These are phyloP conservation scores for Dusona sp. DNA, from an alignment of 2,888 invertebrate species.

Conservation along the genomic window DNA sequence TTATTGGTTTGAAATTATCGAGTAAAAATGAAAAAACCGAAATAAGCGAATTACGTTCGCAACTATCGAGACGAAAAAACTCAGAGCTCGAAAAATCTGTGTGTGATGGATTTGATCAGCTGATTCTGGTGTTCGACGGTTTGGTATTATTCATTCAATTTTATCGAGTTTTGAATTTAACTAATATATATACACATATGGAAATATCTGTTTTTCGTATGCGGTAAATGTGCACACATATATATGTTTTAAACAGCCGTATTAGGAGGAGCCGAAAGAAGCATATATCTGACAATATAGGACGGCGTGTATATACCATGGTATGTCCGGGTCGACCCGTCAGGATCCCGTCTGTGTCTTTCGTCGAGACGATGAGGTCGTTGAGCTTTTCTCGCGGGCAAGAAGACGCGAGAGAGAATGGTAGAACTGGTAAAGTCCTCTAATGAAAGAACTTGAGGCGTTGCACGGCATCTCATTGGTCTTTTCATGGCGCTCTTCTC, in stretches of 20 bases:
- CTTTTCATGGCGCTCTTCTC: not conserved
- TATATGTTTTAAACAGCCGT: conserved; percentile 41
- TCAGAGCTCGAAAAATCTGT: not conserved
- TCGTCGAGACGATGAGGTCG: conserved; percentile 60
- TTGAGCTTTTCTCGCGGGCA: conserved; percentile 51
- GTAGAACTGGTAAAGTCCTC: conserved; percentile 1
- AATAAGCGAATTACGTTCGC: not conserved
- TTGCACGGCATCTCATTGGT: not conserved
- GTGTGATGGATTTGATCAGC: not conserved
- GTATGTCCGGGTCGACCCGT: conserved; percentile 54
- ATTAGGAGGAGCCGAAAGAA: conserved; percentile 31
- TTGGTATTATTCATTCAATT: not conserved
- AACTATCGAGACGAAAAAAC: not conserved
- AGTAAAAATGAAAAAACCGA: not conserved
- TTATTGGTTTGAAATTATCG: not conserved
- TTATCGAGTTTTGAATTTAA: not conserved
- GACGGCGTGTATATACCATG: conserved; percentile 6
- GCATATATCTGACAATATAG: conserved; percentile 22
- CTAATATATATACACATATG: not conserved
- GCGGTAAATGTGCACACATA: not conserved
- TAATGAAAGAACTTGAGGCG: conserved; percentile 4
- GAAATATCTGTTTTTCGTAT: not conserved
- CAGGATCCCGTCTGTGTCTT: conserved; percentile 49
- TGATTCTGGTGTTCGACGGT: not conserved
- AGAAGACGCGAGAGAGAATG: conserved; percentile 44